Base-by-base conservation (phyloP, 2,888 invertebrate species). In the Agrotis ipsilon region DNA sequence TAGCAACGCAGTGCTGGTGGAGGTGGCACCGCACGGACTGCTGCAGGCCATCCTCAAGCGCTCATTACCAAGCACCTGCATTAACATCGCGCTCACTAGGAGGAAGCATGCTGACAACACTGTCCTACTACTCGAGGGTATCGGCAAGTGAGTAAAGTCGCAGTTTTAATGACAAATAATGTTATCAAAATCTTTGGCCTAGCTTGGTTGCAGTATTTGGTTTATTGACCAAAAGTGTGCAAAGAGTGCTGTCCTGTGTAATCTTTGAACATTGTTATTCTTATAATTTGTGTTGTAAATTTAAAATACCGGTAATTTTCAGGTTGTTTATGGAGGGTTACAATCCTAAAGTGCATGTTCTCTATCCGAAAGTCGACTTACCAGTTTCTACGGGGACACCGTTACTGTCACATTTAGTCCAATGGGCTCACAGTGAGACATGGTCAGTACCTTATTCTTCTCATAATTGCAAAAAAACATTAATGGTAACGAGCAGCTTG, bases 11-110 rank as follows among this genome's bases (percentile, higher is more conserved):
- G 96, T 98, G 54, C 96, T 97, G 24, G 97, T 99, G 75, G 99
- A 99, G 92, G 97, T 99, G 76, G 98, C 98, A 0, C 98, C 99
- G 0, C 98, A 99, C 88, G 97, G 98, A 27, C 96, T 99, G 24
- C 96, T 99, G 68, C 98, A 98, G 67, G 89, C 90, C 11, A 90
- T 90, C 52, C 87, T 99, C 19, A 98, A 98, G 87, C 96, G 98
- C 62, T 97, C 98, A 0, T 92, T 98, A 32, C 92, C 94, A 39
- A 87, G 96, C 3, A 96, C 96, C 19, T 97, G 97, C 76, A 96
- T 94, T 7, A 97, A 98, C 87, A 96, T 98, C 54, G 96, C 98
- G 0, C 93, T 98, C 27, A 98, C 98, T 77, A 97, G 97, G 83
- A 96, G 98, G 59, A 97, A 97, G 6, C 97, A 97, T 81, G 94